phyloP scores from a whole-genome alignment of 2,888 invertebrate genomes.

The Drosophila pseudotakahashii region DNA sequence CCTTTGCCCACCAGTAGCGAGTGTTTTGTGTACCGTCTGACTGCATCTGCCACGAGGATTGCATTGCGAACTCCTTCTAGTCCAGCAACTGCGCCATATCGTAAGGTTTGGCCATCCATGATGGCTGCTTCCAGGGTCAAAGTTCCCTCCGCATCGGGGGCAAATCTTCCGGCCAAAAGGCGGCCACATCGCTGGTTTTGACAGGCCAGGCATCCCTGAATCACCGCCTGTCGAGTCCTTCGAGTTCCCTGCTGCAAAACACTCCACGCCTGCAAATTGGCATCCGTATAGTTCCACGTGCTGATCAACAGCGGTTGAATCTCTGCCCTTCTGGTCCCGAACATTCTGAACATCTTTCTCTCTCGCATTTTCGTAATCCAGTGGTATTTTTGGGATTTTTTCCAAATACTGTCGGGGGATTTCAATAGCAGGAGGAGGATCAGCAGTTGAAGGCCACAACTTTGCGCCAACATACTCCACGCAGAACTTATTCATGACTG shows the following conservation, averaged over 20 bases:
- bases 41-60: conserved; percentile 94
- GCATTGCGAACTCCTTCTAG: conserved; percentile 93
- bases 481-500: conserved; percentile 20
- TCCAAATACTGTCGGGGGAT: neutral
- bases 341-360: no score
- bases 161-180: conserved; percentile 96
- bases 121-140: conserved; percentile 96
- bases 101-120: conserved; percentile 93
- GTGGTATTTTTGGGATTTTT: neutral
- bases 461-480: conserved; percentile 11
- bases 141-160: conserved; percentile 97
- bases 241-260: conserved; percentile 85
- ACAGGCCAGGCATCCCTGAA: conserved; percentile 93
- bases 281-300: conserved; percentile 91
- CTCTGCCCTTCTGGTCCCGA: neutral
- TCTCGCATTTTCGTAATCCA: neutral
- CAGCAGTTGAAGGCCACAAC: neutral
- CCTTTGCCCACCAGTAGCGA: conserved; percentile 94
- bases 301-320: conserved; percentile 87
- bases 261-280: conserved; percentile 88
- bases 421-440: conserved; percentile 8
- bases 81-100: conserved; percentile 95
- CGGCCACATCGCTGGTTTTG: conserved; percentile 95
- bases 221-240: conserved; percentile 92
- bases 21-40: conserved; percentile 95